These are phyloP conservation scores for Isichthys henryi DNA, from an alignment of 2,113 vertebrate genomes.

Conservation along the genomic window DNA sequence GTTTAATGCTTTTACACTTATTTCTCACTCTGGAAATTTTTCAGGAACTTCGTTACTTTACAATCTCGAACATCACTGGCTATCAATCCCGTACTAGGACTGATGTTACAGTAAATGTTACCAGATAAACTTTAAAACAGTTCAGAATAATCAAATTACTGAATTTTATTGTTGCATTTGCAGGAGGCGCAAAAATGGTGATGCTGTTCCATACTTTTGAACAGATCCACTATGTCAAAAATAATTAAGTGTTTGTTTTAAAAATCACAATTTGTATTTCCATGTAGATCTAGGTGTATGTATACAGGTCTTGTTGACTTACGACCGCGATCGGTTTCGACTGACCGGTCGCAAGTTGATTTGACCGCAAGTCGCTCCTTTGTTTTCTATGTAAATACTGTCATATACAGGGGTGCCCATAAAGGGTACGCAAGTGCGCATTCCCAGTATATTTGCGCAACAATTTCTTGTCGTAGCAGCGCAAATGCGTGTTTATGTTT, in stretches of 20 bases:
- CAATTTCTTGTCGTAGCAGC: too few relatives aligned
- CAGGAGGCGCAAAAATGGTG: background rate
- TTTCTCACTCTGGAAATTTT: background rate
- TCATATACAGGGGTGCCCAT: too few relatives aligned
- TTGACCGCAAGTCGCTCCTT: too few relatives aligned
- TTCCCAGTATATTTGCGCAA: too few relatives aligned
- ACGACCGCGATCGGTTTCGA: too few relatives aligned
- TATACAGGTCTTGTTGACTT: background rate
- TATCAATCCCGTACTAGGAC: background rate
- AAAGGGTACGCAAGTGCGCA: too few relatives aligned
- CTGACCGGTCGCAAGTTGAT: too few relatives aligned
- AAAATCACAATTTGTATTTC: background rate
- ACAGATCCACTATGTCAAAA: background rate
- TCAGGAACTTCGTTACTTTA: background rate
- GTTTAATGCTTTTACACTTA: background rate
- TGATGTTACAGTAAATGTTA: background rate
- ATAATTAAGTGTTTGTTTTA: background rate
- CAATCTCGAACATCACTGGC: background rate
- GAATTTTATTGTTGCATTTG: background rate
- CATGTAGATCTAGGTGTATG: background rate
- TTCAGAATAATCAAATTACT: background rate
- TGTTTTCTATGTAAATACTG: too few relatives aligned
- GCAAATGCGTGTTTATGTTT: too few relatives aligned
- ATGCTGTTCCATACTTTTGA: background rate
- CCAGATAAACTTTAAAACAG: background rate